Conservation (phyloP, 2,888 invertebrate genomes). For the Melangyna quadrimaculata region DNA sequence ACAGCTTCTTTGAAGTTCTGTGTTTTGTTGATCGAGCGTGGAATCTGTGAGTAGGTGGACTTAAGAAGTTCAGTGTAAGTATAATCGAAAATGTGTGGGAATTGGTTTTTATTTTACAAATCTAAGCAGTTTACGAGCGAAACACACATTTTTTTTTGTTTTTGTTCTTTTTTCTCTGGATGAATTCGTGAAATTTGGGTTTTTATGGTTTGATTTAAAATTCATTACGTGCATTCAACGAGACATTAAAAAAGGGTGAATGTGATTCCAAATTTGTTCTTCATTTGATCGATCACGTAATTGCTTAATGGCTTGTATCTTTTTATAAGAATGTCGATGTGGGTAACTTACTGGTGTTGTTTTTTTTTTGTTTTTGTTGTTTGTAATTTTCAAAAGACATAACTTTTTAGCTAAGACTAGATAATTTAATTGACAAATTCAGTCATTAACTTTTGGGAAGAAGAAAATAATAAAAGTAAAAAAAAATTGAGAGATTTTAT, state of each 20-base stretch:
- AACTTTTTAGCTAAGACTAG: conserved; percentile 4
- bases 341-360: neutral
- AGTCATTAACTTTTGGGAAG: neutral
- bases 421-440: conserved; percentile 4
- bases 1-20: conserved; percentile 44
- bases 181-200: conserved; percentile 42
- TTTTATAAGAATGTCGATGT: conserved; percentile 9
- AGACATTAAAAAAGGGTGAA: conserved; percentile 43
- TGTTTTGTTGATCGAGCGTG: conserved; percentile 35
- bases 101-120: neutral
- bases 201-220: conserved; percentile 35
- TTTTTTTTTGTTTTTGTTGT: neutral
- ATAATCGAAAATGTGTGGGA: conserved; percentile 13
- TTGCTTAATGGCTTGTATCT: conserved; percentile 30
- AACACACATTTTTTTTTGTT: neutral
- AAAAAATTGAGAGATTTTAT: neutral
- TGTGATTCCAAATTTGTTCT: neutral
- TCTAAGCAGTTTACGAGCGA: neutral
- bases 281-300: conserved; percentile 37
- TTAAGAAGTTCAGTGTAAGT: neutral
- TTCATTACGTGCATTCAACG: conserved; percentile 31
- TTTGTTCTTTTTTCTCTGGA: neutral
- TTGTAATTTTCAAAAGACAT: neutral
- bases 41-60: conserved; percentile 55
- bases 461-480: neutral